Evolutionary conservation across 2,888 invertebrate genomes (phyloP), one percentile per base, ranked within the genome.

Genomic region (Escarpia spicata): DNA sequence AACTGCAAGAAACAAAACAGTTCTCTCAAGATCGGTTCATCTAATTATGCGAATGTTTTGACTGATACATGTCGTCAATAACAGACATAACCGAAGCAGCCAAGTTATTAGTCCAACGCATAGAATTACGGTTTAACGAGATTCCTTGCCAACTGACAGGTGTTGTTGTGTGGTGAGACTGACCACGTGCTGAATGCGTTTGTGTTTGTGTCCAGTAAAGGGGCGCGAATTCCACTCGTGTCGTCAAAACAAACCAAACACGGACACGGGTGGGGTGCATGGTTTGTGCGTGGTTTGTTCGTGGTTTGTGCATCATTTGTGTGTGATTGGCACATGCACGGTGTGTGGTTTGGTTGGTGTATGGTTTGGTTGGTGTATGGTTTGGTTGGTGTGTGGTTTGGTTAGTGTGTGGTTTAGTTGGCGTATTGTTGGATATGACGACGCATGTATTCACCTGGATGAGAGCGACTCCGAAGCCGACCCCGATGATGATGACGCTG

Each of bases 401-500:
- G 52, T 8, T 52, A 9, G 52, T 52, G 37, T 37, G 37, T 37
- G 37, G 37, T 37, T 37, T 37, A 1, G 37, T 37, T 37, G 37
- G 37, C 37, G 37, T 37, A 37, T 37, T 37, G 37, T 37, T 37
- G 37, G 37, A 37, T 37, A 37, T 37, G 37, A 37, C 37, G 37
- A 37, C 1, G 37, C 37, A 37, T 37, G 37, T 37, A 37, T 1
- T 97, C 97, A 98, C 98, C 98, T 98, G 98, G 75, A 98, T 97
- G 94, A 98, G 97, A n/a, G 98, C 98, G 60, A 98, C 98, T 44
- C 98, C 97, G 93, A 98, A 97, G 10, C 98, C 98, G 43, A 98
- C 97, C 26, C 97, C 98, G 43, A 98, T 98, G 93, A 98, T 97
- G 93, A 98, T 97, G 0, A 98, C 97, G 1, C 98, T 98, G 96